phyloP scores from a whole-genome alignment of 2,888 invertebrate genomes.

The Pollenia amentaria region DNA sequence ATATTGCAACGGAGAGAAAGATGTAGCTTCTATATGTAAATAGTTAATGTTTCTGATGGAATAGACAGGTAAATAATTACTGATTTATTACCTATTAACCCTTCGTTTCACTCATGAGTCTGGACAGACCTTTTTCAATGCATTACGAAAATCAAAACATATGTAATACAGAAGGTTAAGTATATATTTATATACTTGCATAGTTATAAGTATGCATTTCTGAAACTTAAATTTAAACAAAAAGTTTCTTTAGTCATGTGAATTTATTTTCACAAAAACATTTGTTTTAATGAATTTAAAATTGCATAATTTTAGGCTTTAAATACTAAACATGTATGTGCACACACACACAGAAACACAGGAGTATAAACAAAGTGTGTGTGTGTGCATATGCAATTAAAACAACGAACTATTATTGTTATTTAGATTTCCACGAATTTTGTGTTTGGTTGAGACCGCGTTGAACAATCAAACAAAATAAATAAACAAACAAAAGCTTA shows the following conservation, averaged over 20 bases:
- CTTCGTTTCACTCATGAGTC: no score
- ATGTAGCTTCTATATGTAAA: no score
- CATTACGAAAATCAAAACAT: no score
- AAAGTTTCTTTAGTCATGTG: not conserved
- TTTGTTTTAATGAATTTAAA: constrained; percentile 35
- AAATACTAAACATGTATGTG: not conserved
- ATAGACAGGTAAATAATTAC: no score
- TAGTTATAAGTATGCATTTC: no score
- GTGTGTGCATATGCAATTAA: constrained; percentile 9
- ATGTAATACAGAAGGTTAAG: no score
- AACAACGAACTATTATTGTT: constrained; percentile 53
- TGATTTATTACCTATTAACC: no score
- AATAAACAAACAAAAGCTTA: constrained; percentile 71
- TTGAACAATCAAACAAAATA: constrained; percentile 69
- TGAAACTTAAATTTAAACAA: not conserved
- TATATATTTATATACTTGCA: no score
- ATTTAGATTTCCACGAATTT: constrained; percentile 65
- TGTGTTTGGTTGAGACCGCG: constrained; percentile 41
- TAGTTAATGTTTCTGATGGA: no score
- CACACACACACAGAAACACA: not conserved
- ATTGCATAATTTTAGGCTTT: constrained; percentile 58
- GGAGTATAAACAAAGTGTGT: constrained; percentile 2
- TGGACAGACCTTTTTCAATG: no score
- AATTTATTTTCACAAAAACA: not conserved
- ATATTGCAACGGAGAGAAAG: no score